Evolutionary conservation across 2,113 vertebrate species (phyloP).

Genomic region (Toxotes chatareus): DNA sequence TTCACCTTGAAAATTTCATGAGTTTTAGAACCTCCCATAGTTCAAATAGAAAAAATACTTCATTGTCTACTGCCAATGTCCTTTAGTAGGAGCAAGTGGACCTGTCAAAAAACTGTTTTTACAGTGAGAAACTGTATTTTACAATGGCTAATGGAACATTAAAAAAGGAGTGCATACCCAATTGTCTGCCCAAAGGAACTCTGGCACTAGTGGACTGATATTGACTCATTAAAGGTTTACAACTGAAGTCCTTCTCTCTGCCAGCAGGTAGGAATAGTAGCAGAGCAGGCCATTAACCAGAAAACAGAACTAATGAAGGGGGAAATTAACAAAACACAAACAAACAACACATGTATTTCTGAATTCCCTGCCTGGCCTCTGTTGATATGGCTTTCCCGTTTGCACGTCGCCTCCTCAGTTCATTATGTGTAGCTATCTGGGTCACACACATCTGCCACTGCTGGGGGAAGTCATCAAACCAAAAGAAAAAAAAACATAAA

Average conservation of each 20-base stretch:
- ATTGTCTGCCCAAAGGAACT: conserved; percentile 35
- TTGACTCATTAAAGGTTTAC: conserved; percentile 71
- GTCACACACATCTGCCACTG: conserved; percentile 60
- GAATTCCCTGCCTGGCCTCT: conserved; percentile 39
- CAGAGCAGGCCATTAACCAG: conserved; percentile 69
- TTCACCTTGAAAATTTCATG: too few relatives aligned
- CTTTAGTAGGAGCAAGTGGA: too few relatives aligned
- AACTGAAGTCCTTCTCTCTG: conserved; percentile 47
- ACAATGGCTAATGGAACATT: too few relatives aligned
- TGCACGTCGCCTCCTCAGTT: conserved; percentile 45
- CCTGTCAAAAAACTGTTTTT: too few relatives aligned
- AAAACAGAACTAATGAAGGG: conserved; percentile 80
- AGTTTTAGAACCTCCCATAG: too few relatives aligned
- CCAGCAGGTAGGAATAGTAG: conserved; percentile 60
- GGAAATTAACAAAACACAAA: conserved; percentile 78
- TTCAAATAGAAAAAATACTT: too few relatives aligned
- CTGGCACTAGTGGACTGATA: conserved; percentile 56
- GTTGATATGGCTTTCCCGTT: conserved; percentile 39
- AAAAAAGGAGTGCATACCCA: neutral
- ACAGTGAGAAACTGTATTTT: too few relatives aligned
- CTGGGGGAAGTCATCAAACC: conserved; percentile 44
- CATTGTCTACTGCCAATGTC: too few relatives aligned
- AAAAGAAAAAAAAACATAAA: neutral
- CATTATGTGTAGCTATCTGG: conserved; percentile 63
- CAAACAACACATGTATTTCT: conserved; percentile 66